phyloP scores from a whole-genome alignment of 2,113 vertebrate genomes.

The Otus sunia region DNA sequence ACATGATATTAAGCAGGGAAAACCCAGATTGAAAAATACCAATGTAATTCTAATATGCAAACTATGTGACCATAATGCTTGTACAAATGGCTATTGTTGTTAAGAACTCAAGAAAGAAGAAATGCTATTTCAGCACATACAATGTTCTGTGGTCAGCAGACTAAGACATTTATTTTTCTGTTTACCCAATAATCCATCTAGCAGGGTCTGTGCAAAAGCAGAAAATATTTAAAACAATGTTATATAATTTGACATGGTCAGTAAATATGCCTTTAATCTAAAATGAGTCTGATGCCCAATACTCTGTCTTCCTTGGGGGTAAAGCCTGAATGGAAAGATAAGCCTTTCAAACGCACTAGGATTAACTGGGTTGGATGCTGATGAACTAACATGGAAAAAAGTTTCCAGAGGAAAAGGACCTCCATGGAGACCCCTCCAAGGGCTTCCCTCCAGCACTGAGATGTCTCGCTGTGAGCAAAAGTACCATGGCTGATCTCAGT shows the following conservation, averaged over 20 bases:
- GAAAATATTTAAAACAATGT: background rate
- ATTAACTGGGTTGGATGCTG: slow-evolving; percentile 29
- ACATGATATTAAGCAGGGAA: background rate
- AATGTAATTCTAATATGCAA: background rate
- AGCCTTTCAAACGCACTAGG: background rate
- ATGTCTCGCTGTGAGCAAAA: background rate
- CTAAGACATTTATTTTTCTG: background rate
- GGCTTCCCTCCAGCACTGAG: background rate
- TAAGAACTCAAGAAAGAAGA: background rate
- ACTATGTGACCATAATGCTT: background rate
- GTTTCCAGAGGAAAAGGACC: slow-evolving; percentile 2
- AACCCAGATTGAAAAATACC: background rate
- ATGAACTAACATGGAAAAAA: slow-evolving; percentile 1
- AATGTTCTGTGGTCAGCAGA: background rate
- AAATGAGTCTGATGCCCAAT: background rate
- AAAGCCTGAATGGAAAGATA: slow-evolving; percentile 1
- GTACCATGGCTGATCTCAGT: background rate
- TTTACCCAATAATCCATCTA: background rate
- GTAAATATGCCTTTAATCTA: slow-evolving; percentile 23
- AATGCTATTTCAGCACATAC: slow-evolving; percentile 15
- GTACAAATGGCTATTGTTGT: background rate
- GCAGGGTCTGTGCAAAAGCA: background rate
- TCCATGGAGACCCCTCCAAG: background rate
- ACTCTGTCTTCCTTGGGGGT: background rate
- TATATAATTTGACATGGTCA: slow-evolving; percentile 31